Evolutionary conservation across 2,113 vertebrate genomes (phyloP).

Genomic region (Percopsis transmontana): DNA sequence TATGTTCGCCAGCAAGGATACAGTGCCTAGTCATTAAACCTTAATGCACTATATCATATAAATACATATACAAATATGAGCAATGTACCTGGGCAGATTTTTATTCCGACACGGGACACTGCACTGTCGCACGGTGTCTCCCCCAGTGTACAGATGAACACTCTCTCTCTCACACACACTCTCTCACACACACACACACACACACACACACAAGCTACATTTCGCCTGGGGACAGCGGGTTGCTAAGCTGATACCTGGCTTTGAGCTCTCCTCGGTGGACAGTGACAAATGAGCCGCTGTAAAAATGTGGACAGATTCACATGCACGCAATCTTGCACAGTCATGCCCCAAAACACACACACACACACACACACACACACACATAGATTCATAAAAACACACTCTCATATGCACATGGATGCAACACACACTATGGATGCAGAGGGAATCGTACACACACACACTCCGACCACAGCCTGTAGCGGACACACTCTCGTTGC

Average conservation of each 20-base stretch:
- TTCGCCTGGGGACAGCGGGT: slow-evolving; percentile 29
- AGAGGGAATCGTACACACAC: slow-evolving; percentile 30
- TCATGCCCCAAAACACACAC: slow-evolving; percentile 6
- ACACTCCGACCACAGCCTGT: slow-evolving; percentile 46
- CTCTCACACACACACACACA: slow-evolving; percentile 7
- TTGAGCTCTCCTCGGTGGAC: slow-evolving; percentile 57
- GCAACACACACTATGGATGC: slow-evolving; percentile 23
- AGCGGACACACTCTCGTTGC: slow-evolving; percentile 17
- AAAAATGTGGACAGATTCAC: slow-evolving; percentile 46
- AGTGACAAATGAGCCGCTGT: slow-evolving; percentile 69
- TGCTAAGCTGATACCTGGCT: slow-evolving; percentile 24
- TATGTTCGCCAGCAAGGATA: too few relatives aligned
- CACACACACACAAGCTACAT: slow-evolving; percentile 19
- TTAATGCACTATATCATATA: background rate
- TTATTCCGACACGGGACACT: background rate
- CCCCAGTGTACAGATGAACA: background rate
- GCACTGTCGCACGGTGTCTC: slow-evolving; percentile 13
- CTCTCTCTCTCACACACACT: background rate
- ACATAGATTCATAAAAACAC: slow-evolving; percentile 22
- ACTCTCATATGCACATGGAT: background rate
- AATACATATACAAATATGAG: background rate
- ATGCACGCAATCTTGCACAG: slow-evolving; percentile 12
- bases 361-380: slow-evolving; percentile 23
- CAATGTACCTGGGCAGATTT: background rate
- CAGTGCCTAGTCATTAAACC: too few relatives aligned